Base-by-base conservation (phyloP, 2,888 invertebrate species). In the Tholera decimalis region DNA sequence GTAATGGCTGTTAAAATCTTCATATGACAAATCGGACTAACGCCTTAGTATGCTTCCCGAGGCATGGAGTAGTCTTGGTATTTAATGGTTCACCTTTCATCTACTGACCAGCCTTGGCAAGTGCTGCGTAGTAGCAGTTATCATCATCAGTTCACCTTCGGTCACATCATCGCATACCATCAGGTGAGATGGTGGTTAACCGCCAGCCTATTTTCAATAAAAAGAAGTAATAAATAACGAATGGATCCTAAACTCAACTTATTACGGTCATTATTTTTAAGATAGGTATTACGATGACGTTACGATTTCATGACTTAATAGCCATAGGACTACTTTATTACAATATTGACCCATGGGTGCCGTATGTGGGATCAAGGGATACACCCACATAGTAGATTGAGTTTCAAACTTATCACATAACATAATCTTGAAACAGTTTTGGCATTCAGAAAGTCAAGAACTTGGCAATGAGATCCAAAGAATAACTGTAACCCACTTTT, bases 161-260 rank as follows among this genome's bases (percentile, higher is more conserved):
- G n/a, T n/a, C n/a, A n/a, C n/a, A n/a, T n/a, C n/a, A n/a, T n/a
- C n/a, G n/a, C n/a, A n/a, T n/a, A n/a, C n/a, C n/a, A n/a, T n/a
- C n/a, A n/a, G n/a, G n/a, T n/a, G n/a, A n/a, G n/a, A n/a, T n/a
- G n/a, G n/a, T n/a, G n/a, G n/a, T n/a, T n/a, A n/a, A n/a, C n/a
- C n/a, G n/a, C n/a, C n/a, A n/a, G n/a, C n/a, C n/a, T n/a, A n/a
- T n/a, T n/a, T n/a, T n/a, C n/a, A n/a, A n/a, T n/a, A n/a, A n/a
- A n/a, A n/a, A n/a, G n/a, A n/a, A n/a, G n/a, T n/a, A 46, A 44
- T 55, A 30, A 55, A 55, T n/a, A 4, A 44, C n/a, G 44, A 30
- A 39, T 15, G 15, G 39, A 15, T 41, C 18, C 9, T 54, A 39
- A 53, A 39, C 18, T 41, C 43, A 41, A 54, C 28, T n/a, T n/a